Evolutionary conservation across 23 tunicate species (phyloP).

Genomic region (Oikopleura albicans): DNA sequence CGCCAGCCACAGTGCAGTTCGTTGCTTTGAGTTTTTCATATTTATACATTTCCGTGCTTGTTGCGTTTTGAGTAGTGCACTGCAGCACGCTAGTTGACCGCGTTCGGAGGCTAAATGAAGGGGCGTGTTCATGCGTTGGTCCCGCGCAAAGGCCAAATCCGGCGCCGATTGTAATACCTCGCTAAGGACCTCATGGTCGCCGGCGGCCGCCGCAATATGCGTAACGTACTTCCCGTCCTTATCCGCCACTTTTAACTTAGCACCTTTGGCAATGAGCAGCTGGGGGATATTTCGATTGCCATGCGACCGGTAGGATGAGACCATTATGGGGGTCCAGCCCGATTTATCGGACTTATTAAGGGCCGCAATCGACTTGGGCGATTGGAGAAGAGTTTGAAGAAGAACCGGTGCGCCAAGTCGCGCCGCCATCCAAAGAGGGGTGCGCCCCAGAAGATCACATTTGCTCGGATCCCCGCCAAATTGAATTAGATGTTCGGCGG

Average conservation of each 20-base stretch:
- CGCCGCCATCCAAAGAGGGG: slow-evolving; percentile 6
- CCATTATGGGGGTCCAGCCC: slow-evolving; percentile 7
- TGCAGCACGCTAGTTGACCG: neutral
- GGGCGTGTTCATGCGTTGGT: neutral
- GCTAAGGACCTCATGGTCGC: neutral
- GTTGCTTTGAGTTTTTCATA: neutral
- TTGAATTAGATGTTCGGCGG: neutral
- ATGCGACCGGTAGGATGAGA: neutral
- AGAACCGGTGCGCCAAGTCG: neutral
- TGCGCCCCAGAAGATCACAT: slow-evolving; percentile 1
- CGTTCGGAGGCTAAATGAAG: neutral
- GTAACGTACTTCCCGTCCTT: neutral
- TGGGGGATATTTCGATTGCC: neutral
- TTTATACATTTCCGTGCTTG: neutral
- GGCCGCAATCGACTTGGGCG: neutral
- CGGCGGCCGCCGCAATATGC: neutral
- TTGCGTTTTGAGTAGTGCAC: neutral
- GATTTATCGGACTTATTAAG: neutral
- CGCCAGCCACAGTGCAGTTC: slow-evolving; percentile 16
- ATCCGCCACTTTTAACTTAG: neutral
- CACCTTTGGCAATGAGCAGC: neutral
- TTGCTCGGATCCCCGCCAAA: slow-evolving; percentile 12
- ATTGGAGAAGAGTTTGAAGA: neutral
- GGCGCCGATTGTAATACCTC: neutral
- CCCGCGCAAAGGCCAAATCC: neutral